Evolutionary conservation across 2,888 invertebrate species (phyloP).

Genomic region (Cyclophora punctaria): DNA sequence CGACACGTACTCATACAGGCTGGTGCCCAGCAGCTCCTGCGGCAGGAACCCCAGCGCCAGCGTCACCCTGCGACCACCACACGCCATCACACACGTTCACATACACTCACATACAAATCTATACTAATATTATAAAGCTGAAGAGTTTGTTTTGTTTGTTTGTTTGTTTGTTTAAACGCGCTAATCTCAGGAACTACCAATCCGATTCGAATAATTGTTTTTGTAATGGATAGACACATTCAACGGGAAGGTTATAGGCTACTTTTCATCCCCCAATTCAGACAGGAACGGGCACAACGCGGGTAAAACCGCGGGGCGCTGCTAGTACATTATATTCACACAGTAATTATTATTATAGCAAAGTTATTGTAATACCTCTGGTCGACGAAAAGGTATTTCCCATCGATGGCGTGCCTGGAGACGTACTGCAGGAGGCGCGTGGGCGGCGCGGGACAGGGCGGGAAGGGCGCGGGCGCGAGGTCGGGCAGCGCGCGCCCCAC

Average conservation of each 20-base stretch:
- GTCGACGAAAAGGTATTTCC: constrained; percentile 94
- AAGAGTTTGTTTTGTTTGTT: no score
- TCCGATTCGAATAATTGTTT: no score
- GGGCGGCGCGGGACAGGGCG: constrained; percentile 45
- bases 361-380: constrained; percentile 78
- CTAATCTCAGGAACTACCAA: no score
- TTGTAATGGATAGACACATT: no score
- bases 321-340: no score
- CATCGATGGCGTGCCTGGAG: constrained; percentile 90
- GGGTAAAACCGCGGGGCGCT: no score
- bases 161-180: no score
- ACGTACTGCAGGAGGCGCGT: constrained; percentile 82
- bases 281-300: no score
- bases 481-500: constrained; percentile 84
- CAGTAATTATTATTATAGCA: no score
- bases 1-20: constrained; percentile 94
- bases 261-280: no score
- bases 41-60: constrained; percentile 92
- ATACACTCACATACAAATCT: neutral
- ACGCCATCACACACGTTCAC: constrained; percentile 15
- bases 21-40: constrained; percentile 93
- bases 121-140: no score
- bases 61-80: constrained; percentile 79
- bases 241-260: no score
- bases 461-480: constrained; percentile 56